Conservation (phyloP, 2,888 invertebrate genomes). For the Trichogramma dendrolimi region DNA sequence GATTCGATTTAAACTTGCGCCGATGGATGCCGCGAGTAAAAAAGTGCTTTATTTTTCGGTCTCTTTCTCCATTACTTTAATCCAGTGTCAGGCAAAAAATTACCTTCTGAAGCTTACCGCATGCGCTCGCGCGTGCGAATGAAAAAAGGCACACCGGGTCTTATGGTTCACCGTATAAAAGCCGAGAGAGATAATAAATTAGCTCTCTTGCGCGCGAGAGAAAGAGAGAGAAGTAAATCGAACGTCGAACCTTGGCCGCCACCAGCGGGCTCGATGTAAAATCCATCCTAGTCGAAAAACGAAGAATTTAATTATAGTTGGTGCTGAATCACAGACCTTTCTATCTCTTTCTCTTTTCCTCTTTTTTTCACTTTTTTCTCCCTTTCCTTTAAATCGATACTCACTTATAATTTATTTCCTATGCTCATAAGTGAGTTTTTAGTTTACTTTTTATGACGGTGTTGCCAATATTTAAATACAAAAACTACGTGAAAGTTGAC, state of each 20-base stretch:
- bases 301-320: slow-evolving; percentile 30
- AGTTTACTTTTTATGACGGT: too few relatives aligned
- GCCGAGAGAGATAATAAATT: slow-evolving; percentile 21
- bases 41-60: too few relatives aligned
- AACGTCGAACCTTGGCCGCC: slow-evolving; percentile 13
- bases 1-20: slow-evolving; percentile 16
- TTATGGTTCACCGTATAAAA: slow-evolving; percentile 10
- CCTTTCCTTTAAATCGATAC: not conserved
- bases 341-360: not conserved
- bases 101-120: too few relatives aligned
- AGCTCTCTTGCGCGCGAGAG: slow-evolving; percentile 1
- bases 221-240: slow-evolving; percentile 15
- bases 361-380: not conserved
- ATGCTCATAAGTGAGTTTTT: too few relatives aligned
- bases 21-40: too few relatives aligned
- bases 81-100: too few relatives aligned
- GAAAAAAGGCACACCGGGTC: slow-evolving; percentile 8
- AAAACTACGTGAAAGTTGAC: too few relatives aligned
- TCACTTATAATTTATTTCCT: too few relatives aligned
- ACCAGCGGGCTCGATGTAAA: slow-evolving; percentile 6
- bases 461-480: too few relatives aligned
- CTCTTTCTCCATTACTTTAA: too few relatives aligned
- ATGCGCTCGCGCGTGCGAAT: not conserved
- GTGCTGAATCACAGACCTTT: slow-evolving; percentile 23
- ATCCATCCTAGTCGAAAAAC: slow-evolving; percentile 27